Evolutionary conservation across 2,113 vertebrate genomes (phyloP).

Genomic region (Empidonax alnorum): DNA sequence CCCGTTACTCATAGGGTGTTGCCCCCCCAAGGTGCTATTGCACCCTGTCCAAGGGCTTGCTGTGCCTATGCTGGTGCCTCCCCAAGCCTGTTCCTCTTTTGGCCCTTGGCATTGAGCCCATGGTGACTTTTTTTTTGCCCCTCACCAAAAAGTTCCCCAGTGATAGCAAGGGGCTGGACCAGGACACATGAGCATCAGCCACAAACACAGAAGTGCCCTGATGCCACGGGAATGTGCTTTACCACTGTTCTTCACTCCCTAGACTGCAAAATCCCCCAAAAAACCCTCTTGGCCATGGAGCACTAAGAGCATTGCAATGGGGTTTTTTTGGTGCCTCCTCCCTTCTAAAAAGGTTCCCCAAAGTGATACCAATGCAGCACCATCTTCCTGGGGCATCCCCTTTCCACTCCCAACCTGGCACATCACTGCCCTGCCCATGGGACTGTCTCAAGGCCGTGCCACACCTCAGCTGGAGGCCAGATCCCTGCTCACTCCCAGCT

Average conservation of each 20-base stretch:
- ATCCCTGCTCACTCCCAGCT: background rate
- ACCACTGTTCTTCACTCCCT: background rate
- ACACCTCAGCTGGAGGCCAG: background rate
- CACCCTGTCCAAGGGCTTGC: rapidly evolving
- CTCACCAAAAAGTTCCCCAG: background rate
- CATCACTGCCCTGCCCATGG: background rate
- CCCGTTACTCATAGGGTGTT: background rate
- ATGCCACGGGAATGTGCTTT: background rate
- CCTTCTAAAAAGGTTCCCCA: background rate
- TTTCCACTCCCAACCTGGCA: background rate
- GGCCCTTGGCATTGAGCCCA: background rate
- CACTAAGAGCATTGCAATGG: rapidly evolving
- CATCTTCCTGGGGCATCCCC: background rate
- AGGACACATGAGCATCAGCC: background rate
- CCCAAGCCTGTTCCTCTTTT: background rate
- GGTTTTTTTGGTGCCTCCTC: rapidly evolving
- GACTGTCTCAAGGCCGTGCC: background rate
- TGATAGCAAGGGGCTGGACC: background rate
- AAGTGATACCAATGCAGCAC: background rate
- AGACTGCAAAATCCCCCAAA: background rate
- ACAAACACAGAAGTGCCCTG: background rate
- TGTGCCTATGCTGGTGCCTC: background rate
- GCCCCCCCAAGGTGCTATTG: background rate
- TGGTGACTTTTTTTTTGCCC: background rate
- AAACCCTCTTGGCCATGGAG: background rate